These are phyloP conservation scores for Nannoperca australis DNA, from an alignment of 2,797 vertebrate genomes.

Conservation along the genomic window DNA sequence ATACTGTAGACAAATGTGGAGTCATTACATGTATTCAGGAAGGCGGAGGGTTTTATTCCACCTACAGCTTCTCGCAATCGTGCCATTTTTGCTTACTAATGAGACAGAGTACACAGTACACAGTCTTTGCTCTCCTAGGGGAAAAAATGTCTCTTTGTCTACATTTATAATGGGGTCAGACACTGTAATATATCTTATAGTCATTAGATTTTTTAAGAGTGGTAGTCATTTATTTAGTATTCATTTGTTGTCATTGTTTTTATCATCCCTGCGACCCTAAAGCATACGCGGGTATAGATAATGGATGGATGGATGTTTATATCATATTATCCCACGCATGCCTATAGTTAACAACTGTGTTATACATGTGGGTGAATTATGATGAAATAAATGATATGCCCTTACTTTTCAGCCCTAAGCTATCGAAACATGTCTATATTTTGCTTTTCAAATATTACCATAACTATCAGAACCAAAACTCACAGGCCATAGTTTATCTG, in stretches of 20 bases:
- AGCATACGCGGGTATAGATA: no score
- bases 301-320: neutral
- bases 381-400: neutral
- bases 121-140: conserved; percentile 4
- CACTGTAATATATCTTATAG: conserved; percentile 6
- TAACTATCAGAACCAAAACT: conserved; percentile 20
- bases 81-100: conserved; percentile 36
- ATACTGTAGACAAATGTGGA: conserved; percentile 41
- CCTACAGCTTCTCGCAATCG: conserved; percentile 29
- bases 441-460: conserved; percentile 13
- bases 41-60: conserved; percentile 34
- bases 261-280: neutral
- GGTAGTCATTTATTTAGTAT: no score
- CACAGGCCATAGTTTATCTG: conserved; percentile 18
- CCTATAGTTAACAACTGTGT: neutral
- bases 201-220: neutral
- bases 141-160: conserved; percentile 4
- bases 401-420: neutral
- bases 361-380: no score
- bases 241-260: conserved; percentile 11
- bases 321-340: neutral
- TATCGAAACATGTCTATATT: conserved; percentile 7
- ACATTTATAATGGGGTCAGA: conserved; percentile 21
- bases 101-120: conserved; percentile 21
- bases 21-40: conserved; percentile 39